Base-by-base conservation (phyloP, 2,113 vertebrate species). In the Tragelaphus buxtoni region DNA sequence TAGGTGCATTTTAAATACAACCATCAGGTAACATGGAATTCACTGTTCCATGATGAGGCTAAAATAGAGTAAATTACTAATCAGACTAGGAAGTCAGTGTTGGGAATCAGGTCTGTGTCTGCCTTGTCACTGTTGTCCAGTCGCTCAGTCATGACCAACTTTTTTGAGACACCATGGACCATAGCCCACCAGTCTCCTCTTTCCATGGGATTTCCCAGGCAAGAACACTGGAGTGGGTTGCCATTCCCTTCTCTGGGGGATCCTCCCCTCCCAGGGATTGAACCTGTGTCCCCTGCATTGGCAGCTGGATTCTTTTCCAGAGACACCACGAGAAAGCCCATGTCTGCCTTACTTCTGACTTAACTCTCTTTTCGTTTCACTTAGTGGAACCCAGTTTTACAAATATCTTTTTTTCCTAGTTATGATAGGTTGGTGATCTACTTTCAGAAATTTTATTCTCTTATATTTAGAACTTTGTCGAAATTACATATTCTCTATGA, bases 81-180 rank as follows among this genome's bases (percentile, higher is more conserved):
- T 58, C 9, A 13, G 12, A n/a, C 2, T 76, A 47, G 42, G 30
- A 76, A 39, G 7, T 51, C 9, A n/a, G 16, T 42, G 4, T 14
- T 74, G 45, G 11, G 10, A 85, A n/a, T 63, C 18, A 2, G 18
- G 22, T 39, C 12, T 17, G 11, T 13, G 5, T 72, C 32, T 61
- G 13, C 32, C 18, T 92, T 79, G 5, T 24, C 35, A 22, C 9
- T 28, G 18, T 2, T 35, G 65, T 12, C 6, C 35, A 39, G 35
- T 24, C 20, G 18, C 65, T 39, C 20, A 3, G 65, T 39, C 65
- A 1, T 7, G 35, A 72, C 65, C 65, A 7, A 10, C 65, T 72
- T 0, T 72, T 12, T 3, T 72, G 69, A 42, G 35, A 39, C 35
- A 22, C 0, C 0, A 2, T 72, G 20, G 20, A 24, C 10, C 30